Conservation (phyloP, 2,113 vertebrate genomes). For the Catharus minimus region DNA sequence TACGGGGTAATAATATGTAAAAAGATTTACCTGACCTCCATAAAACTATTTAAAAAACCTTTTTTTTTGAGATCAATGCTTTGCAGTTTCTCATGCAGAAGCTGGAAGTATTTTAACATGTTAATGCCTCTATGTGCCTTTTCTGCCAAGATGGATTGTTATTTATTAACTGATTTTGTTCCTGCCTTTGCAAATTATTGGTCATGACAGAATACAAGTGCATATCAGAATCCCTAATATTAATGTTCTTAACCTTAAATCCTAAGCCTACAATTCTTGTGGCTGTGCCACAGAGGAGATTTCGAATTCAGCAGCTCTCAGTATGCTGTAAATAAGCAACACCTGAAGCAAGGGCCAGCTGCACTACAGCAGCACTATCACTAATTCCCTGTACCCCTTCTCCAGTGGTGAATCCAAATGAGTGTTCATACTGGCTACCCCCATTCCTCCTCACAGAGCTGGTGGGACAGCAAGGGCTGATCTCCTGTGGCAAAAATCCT, state of each 20-base stretch:
- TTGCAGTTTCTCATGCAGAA: background rate
- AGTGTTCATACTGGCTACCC: background rate
- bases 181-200: background rate
- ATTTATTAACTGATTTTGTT: background rate
- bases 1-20: background rate
- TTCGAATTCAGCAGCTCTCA: background rate
- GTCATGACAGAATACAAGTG: background rate
- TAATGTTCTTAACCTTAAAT: background rate
- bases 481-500: background rate
- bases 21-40: background rate
- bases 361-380: background rate
- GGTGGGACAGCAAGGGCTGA: background rate
- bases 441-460: background rate
- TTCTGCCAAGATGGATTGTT: background rate
- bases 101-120: background rate
- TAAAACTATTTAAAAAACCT: background rate
- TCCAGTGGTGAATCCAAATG: background rate
- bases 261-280: background rate
- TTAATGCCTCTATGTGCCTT: background rate
- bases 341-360: background rate
- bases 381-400: background rate
- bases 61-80: background rate
- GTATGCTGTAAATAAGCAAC: background rate
- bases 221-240: background rate
- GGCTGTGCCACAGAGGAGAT: background rate